Evolutionary conservation across 2,113 vertebrate genomes (phyloP).

Genomic region (Solea senegalensis): DNA sequence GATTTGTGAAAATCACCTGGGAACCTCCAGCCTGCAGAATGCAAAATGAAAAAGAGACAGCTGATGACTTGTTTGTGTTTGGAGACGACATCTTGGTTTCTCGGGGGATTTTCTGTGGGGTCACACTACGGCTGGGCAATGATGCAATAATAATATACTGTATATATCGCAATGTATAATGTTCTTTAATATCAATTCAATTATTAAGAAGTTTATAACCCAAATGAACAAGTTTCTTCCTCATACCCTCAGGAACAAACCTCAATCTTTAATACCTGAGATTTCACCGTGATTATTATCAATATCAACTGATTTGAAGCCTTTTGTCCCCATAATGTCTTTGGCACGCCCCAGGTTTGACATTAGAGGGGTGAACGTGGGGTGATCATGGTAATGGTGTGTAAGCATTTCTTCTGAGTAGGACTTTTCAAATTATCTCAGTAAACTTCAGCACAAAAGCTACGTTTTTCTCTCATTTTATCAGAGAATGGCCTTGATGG

Average conservation of each 20-base stretch:
- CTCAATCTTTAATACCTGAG: too few relatives aligned
- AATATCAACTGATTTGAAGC: too few relatives aligned
- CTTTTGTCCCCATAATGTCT: too few relatives aligned
- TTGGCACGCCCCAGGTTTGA: not conserved
- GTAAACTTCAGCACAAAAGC: constrained; percentile 75
- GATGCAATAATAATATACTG: too few relatives aligned
- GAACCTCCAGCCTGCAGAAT: constrained; percentile 91
- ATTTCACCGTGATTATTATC: too few relatives aligned
- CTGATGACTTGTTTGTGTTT: constrained; percentile 13
- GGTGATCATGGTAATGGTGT: constrained; percentile 62
- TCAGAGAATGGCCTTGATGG: constrained; percentile 67
- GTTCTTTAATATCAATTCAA: too few relatives aligned
- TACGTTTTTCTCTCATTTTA: constrained; percentile 50
- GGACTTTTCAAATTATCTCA: constrained; percentile 70
- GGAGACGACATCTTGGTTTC: constrained; percentile 5
- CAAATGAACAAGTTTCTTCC: too few relatives aligned
- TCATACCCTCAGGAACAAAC: too few relatives aligned
- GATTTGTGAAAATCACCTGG: constrained; percentile 99
- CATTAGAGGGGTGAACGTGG: constrained; percentile 48
- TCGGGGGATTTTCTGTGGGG: constrained; percentile 11
- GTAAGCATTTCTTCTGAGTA: constrained; percentile 66
- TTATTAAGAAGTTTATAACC: too few relatives aligned
- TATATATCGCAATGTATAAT: too few relatives aligned
- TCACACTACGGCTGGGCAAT: too few relatives aligned
- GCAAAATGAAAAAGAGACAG: constrained; percentile 12